Base-by-base conservation (phyloP, 2,888 invertebrate species). In the Brachypalpus laphriformis region DNA sequence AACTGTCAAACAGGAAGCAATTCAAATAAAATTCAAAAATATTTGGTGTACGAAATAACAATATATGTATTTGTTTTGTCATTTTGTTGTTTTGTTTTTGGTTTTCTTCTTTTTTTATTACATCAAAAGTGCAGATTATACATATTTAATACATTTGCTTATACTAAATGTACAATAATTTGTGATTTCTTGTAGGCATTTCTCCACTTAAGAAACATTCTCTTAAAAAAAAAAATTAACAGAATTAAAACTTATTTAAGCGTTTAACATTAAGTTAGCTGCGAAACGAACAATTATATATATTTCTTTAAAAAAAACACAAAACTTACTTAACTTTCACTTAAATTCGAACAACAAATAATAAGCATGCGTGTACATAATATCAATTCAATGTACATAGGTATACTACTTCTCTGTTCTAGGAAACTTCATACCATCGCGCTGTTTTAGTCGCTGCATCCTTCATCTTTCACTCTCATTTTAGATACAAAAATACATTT, bases 101-200 rank as follows among this genome's bases (percentile, higher is more conserved):
- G 42, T 25, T 74, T 71, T 28, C 70, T 56, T 47, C 31, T 37
- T 76, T 63, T 65, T 87, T 87, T 87, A 87, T 87, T 87, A 87
- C 87, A 87, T 87, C 87, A 87, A 87, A 86, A 87, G 87, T 87
- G 87, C 87, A 86, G 85, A 72, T 82, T 86, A 86, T 82, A 86
- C 61, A 76, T 86, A 85, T 76, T 76, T 45, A 76, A 71, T 85
- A 74, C 40, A 47, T 42, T 86, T 71, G 59, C 82, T 86, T 86
- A 82, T 71, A 75, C 81, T 85, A 66, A 85, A 76, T 76, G 28
- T 86, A 76, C 66, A 81, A 20, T 81, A 68, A 59, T 68, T 86
- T 80, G 78, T 85, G 61, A 71, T 78, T 51, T 59, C 45, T 76
- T 34, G 49, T 81, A 80, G 63, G 71, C 65, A 72, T 70, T 78